Percentiles rank a stretch among this genome's conserved stretches.
Evolutionary conservation across 1,140 invertebrate species (phyloP).

Genomic region (Calliphora vicina): DNA sequence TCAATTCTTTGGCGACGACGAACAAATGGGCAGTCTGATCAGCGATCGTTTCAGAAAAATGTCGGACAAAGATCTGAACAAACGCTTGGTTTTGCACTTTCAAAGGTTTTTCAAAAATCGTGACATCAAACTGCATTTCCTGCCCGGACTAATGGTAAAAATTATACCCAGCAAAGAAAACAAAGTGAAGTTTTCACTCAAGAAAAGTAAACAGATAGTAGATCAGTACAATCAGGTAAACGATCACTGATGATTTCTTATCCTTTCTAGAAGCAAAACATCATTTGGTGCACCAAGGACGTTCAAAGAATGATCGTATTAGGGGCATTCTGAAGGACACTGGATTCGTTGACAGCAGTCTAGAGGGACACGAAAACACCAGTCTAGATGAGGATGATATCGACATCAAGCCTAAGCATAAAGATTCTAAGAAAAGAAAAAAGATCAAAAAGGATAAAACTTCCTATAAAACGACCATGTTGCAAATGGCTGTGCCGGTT

Average conservation of each 20-base stretch:
- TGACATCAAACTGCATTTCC: slow-evolving; percentile 59
- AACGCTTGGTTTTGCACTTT: slow-evolving; percentile 52
- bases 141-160: slow-evolving; percentile 57
- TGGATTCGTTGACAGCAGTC: neutral
- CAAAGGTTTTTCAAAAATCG: slow-evolving; percentile 60
- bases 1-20: slow-evolving; percentile 55
- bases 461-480: slow-evolving; percentile 49
- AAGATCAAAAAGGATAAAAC: slow-evolving; percentile 53
- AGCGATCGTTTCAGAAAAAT: slow-evolving; percentile 50
- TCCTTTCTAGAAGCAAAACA: slow-evolving; percentile 11
- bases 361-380: slow-evolving; percentile 10
- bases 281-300: neutral
- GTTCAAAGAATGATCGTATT: neutral
- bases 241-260: neutral
- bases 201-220: slow-evolving; percentile 54
- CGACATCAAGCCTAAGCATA: neutral
- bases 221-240: no score
- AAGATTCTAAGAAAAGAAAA: slow-evolving; percentile 39
- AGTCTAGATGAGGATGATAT: slow-evolving; percentile 21
- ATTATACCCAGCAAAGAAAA: slow-evolving; percentile 61
- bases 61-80: slow-evolving; percentile 56
- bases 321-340: neutral
- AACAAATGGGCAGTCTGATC: slow-evolving; percentile 51
- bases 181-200: slow-evolving; percentile 56
- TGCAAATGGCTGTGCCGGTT: slow-evolving; percentile 60